Evolutionary conservation across 2,888 invertebrate species (phyloP).

Genomic region (Cephus nigrinus): DNA sequence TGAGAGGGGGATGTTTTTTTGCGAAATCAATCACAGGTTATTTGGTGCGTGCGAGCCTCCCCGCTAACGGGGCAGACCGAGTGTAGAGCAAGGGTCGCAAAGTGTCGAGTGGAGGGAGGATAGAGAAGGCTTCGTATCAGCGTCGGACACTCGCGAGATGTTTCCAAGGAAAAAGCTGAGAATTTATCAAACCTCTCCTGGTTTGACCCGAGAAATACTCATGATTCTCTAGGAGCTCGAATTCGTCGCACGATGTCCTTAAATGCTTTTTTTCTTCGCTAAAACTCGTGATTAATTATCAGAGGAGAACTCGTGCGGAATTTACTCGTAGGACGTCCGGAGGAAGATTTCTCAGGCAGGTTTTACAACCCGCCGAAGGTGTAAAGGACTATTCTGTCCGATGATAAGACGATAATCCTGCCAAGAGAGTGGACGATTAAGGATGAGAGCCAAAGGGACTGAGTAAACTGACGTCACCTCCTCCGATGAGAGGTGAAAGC

Average conservation of each 20-base stretch:
- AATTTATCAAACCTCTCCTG: slow-evolving; percentile 25
- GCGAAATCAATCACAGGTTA: slow-evolving; percentile 60
- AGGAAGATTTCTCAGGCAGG: neutral
- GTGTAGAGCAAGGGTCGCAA: slow-evolving; percentile 10
- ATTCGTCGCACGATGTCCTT: neutral
- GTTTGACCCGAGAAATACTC: slow-evolving; percentile 24
- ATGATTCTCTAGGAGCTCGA: neutral
- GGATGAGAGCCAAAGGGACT: neutral
- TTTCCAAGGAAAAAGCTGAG: slow-evolving; percentile 28
- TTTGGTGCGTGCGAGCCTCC: slow-evolving; percentile 46
- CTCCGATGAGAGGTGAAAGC: neutral
- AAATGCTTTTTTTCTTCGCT: neutral
- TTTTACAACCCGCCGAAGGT: neutral
- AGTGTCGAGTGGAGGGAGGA: slow-evolving; percentile 13
- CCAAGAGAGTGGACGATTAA: neutral
- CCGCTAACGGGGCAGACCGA: slow-evolving; percentile 23
- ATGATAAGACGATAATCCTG: neutral
- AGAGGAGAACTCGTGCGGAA: neutral
- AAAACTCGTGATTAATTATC: neutral
- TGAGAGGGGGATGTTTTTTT: slow-evolving; percentile 39
- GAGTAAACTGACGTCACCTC: neutral
- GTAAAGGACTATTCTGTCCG: neutral
- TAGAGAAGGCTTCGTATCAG: slow-evolving; percentile 49
- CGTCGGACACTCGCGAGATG: slow-evolving; percentile 50
- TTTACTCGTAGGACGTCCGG: neutral